phyloP scores from a whole-genome alignment of 2,797 vertebrate genomes.

The Pantherophis vulpinus region DNA sequence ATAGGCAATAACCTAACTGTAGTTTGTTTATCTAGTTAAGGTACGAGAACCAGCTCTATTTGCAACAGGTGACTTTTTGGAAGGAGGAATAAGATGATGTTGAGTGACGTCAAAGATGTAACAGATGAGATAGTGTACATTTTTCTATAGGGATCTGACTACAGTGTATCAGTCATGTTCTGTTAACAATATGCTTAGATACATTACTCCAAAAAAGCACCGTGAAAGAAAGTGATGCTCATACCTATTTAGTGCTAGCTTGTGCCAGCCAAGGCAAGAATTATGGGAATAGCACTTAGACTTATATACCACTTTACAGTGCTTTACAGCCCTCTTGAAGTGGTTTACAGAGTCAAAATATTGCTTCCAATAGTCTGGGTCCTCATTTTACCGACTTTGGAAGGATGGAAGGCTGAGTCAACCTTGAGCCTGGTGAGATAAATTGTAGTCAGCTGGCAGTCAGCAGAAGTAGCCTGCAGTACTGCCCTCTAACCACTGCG shows the following conservation, averaged over 20 bases:
- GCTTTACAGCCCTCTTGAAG: too few relatives aligned
- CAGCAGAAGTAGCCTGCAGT: too few relatives aligned
- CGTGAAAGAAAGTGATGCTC: neutral
- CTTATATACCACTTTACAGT: too few relatives aligned
- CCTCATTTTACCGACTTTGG: too few relatives aligned
- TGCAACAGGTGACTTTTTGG: neutral
- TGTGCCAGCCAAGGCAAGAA: neutral
- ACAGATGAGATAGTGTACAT: neutral
- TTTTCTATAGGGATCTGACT: neutral
- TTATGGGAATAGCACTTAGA: neutral
- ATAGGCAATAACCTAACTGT: neutral
- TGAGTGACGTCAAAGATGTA: neutral
- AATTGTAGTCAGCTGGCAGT: too few relatives aligned
- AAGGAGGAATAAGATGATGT: neutral
- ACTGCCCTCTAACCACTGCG: too few relatives aligned
- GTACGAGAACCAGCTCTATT: neutral
- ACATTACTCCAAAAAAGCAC: neutral
- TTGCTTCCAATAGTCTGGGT: too few relatives aligned
- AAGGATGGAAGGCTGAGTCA: too few relatives aligned
- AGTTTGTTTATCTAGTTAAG: neutral
- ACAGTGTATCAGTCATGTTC: neutral
- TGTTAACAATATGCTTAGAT: neutral
- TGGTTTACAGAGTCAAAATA: too few relatives aligned
- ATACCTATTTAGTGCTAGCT: neutral
- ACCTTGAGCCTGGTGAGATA: too few relatives aligned